phyloP scores from a whole-genome alignment of 2,797 vertebrate species.

The Poecilia velifera region DNA sequence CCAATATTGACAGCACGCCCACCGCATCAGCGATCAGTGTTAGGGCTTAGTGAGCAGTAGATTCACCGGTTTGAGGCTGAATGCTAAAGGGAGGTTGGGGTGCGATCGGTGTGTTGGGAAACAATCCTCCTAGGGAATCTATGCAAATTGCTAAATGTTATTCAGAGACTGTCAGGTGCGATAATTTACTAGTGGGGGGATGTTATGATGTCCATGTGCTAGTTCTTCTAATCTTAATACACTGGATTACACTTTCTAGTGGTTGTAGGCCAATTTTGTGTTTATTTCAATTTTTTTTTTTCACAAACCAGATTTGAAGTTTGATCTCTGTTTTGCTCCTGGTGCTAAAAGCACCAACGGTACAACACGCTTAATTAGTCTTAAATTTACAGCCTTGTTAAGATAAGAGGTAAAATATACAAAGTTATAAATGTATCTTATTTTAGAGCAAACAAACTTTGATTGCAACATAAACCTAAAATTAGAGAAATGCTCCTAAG shows the following conservation, averaged over 20 bases:
- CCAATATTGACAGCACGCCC: slow-evolving; percentile 81
- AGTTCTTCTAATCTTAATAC: slow-evolving; percentile 7
- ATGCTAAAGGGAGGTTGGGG: slow-evolving; percentile 53
- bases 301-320: background rate
- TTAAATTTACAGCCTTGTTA: background rate
- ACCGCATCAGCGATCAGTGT: slow-evolving; percentile 75
- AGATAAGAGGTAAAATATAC: background rate
- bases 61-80: slow-evolving; percentile 52
- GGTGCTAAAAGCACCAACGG: background rate
- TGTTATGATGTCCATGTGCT: slow-evolving; percentile 6
- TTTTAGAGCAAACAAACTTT: background rate
- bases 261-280: slow-evolving; percentile 13
- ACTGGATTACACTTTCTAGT: slow-evolving; percentile 5
- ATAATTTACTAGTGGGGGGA: slow-evolving; percentile 32
- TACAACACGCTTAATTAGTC: background rate
- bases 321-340: background rate
- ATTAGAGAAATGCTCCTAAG: background rate
- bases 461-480: background rate
- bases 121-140: slow-evolving; percentile 64
- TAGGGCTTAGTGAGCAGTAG: slow-evolving; percentile 59
- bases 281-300: background rate
- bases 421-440: background rate
- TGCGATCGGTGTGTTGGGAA: slow-evolving; percentile 50
- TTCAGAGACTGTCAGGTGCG: slow-evolving; percentile 41
- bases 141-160: slow-evolving; percentile 63